Conservation (phyloP, 1,140 invertebrate genomes). For the Coptotermes formosanus region DNA sequence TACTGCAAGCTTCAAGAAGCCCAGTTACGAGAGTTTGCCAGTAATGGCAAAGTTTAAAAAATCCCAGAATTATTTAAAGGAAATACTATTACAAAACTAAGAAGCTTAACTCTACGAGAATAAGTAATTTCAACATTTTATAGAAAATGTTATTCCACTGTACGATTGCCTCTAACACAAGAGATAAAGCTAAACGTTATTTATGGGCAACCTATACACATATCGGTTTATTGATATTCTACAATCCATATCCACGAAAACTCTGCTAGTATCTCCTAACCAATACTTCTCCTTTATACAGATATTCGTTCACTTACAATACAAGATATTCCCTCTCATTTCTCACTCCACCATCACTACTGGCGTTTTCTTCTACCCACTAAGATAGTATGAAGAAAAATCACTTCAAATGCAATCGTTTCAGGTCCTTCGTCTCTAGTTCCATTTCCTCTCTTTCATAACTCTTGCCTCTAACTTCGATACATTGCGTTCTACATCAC, state of each 20-base stretch:
- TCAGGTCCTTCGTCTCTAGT: not conserved
- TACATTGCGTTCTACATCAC: not conserved
- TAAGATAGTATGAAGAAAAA: slow-evolving; percentile 18
- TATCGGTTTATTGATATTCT: slow-evolving; percentile 17
- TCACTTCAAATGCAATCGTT: not conserved
- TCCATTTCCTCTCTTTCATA: not conserved
- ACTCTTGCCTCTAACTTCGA: not conserved
- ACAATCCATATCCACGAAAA: not conserved
- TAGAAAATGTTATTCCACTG: no score
- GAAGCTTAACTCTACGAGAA: no score
- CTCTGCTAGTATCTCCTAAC: not conserved
- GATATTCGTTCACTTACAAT: not conserved
- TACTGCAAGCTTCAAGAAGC: no score
- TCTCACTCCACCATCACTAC: not conserved
- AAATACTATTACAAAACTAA: no score
- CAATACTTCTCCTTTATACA: not conserved
- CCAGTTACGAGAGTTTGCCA: no score
- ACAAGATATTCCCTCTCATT: not conserved
- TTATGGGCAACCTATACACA: not conserved
- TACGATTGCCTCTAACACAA: no score
- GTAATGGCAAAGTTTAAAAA: no score
- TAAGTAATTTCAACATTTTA: no score
- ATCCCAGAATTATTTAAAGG: no score
- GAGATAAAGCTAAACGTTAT: not conserved
- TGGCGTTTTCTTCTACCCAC: not conserved